These are phyloP conservation scores for Pavo muticus DNA, from an alignment of 2,113 vertebrate species.

Conservation along the genomic window DNA sequence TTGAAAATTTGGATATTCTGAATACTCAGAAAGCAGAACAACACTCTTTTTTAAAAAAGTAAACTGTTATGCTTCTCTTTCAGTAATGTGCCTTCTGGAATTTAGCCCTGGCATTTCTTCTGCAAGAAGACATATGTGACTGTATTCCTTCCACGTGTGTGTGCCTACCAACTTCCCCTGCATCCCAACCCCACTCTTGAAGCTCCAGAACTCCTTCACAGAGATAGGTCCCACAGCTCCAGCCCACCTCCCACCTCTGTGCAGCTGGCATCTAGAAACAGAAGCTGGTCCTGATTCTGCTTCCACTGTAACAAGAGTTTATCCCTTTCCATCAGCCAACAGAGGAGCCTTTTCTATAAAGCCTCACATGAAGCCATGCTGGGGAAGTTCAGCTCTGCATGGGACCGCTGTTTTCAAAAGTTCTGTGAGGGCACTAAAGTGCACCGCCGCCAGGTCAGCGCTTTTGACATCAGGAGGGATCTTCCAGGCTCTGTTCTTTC, in stretches of 20 bases:
- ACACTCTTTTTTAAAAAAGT: neutral
- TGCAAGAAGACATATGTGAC: neutral
- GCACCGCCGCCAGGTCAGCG: rapidly evolving
- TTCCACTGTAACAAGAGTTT: neutral
- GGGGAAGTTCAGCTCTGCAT: neutral
- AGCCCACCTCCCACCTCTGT: neutral
- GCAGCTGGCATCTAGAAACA: neutral
- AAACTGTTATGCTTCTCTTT: neutral
- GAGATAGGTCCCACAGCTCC: neutral
- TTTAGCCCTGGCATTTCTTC: neutral
- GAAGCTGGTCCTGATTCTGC: neutral
- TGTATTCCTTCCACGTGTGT: neutral
- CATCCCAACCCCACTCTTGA: neutral
- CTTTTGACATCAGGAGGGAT: neutral
- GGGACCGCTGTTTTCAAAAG: neutral
- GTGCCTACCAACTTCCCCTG: neutral
- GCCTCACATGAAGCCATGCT: neutral
- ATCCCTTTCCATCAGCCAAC: neutral
- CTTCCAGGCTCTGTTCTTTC: neutral
- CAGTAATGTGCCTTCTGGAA: neutral
- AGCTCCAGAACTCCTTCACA: neutral
- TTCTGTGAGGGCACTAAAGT: neutral
- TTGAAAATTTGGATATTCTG: neutral
- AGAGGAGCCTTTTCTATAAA: neutral
- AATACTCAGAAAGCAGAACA: neutral